A percentile compares a stretch with the other conserved stretches of the same genome.
Conservation (phyloP, 2,113 vertebrate species). For the Fukomys damarensis region DNA sequence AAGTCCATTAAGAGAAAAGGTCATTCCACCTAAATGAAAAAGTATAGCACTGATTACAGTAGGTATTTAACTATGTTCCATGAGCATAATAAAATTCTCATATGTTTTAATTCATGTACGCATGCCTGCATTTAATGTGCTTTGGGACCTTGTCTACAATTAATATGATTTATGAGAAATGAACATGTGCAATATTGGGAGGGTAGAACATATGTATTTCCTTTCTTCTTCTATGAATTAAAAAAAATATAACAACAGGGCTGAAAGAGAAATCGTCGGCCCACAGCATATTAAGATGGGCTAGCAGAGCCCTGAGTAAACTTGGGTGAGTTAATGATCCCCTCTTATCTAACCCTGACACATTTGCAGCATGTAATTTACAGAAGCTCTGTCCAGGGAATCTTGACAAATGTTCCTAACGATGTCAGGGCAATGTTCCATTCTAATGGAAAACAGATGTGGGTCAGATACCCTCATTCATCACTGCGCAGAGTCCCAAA, state of each 20-base stretch:
- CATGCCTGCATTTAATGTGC: conserved; percentile 89
- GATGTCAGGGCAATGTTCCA: conserved; percentile 93
- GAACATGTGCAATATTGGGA: conserved; percentile 84
- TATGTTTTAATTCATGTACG: conserved; percentile 91
- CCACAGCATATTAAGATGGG: conserved; percentile 84
- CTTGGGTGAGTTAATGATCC: conserved; percentile 89
- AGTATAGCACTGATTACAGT: conserved; percentile 58
- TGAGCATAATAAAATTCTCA: conserved; percentile 86
- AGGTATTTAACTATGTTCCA: conserved; percentile 74
- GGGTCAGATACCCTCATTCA: conserved; percentile 92
- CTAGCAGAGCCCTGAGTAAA: conserved; percentile 87
- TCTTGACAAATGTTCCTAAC: conserved; percentile 92
- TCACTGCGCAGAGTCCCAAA: conserved; percentile 85
- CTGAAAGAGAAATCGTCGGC: conserved; percentile 84
- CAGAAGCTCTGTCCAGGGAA: conserved; percentile 94
- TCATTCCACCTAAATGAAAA: conserved; percentile 75
- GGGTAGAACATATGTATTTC: conserved; percentile 64
- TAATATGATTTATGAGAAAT: conserved; percentile 89
- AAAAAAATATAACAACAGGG: conserved; percentile 86
- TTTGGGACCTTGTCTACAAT: conserved; percentile 87
- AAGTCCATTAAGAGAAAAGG: conserved; percentile 54
- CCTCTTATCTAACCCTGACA: conserved; percentile 94
- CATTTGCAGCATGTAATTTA: conserved; percentile 94
- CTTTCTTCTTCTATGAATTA: conserved; percentile 79
- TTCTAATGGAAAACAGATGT: conserved; percentile 95